phyloP scores from a whole-genome alignment of 2,797 vertebrate species.

The Macropodus opercularis region DNA sequence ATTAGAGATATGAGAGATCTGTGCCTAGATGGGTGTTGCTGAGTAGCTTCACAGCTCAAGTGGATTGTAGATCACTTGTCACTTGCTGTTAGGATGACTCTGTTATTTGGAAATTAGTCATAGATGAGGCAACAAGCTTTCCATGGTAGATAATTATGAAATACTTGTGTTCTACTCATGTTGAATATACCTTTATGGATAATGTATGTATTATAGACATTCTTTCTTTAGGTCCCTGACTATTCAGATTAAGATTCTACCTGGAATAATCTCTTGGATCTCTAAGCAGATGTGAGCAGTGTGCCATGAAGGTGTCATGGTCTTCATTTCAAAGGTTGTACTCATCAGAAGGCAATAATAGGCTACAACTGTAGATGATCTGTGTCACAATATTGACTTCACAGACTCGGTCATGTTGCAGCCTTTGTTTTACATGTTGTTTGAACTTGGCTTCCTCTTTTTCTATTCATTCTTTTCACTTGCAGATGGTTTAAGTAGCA shows the following conservation, averaged over 20 bases:
- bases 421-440: conserved; percentile 2
- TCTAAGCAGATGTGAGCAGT: conserved; percentile 10
- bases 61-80: too few species aligned
- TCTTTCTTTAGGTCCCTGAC: not conserved
- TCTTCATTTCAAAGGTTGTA: conserved; percentile 18
- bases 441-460: too few species aligned
- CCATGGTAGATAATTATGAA: too few species aligned
- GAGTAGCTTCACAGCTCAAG: not conserved
- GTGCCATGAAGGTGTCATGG: conserved; percentile 4
- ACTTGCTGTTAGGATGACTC: too few species aligned
- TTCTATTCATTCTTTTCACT: not conserved
- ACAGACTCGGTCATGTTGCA: conserved; percentile 9
- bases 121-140: too few species aligned
- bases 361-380: too few species aligned
- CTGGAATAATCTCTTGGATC: conserved; percentile 6
- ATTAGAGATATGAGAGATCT: not conserved
- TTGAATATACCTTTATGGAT: not conserved
- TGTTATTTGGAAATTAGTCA: too few species aligned
- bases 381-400: conserved; percentile 14
- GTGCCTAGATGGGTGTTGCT: not conserved
- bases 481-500: too few species aligned
- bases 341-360: conserved; percentile 27
- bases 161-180: not conserved
- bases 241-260: conserved; percentile 7
- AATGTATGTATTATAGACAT: too few species aligned